Evolutionary conservation across 2,113 vertebrate species (phyloP).

Genomic region (Silurus asotus): DNA sequence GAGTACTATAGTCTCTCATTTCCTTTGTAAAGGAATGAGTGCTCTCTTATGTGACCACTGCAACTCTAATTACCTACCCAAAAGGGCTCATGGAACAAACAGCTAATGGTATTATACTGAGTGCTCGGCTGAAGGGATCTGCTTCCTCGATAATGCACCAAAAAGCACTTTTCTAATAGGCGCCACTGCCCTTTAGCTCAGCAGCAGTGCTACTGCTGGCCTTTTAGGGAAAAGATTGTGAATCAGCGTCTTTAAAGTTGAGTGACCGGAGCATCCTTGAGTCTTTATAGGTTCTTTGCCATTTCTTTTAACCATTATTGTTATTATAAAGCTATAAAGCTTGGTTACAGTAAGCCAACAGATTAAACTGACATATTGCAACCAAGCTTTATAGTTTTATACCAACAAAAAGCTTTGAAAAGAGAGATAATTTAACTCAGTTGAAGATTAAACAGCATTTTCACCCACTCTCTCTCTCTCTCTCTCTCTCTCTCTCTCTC

Average conservation of each 20-base stretch:
- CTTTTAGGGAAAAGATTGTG: constrained; percentile 19
- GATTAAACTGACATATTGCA: not conserved
- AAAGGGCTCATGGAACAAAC: constrained; percentile 33
- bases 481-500: not conserved
- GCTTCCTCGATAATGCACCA: constrained; percentile 41
- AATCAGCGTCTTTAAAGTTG: constrained; percentile 11
- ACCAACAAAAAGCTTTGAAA: not conserved
- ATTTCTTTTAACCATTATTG: not conserved
- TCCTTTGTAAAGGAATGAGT: constrained; percentile 27
- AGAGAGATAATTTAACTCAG: not conserved
- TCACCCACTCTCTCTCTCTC: not conserved
- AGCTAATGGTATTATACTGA: constrained; percentile 41
- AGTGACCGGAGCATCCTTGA: not conserved
- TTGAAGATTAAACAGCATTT: not conserved
- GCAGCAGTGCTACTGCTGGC: constrained; percentile 30
- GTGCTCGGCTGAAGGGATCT: constrained; percentile 24
- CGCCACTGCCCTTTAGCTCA: constrained; percentile 19
- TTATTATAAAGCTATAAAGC: not conserved
- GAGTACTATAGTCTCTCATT: not conserved
- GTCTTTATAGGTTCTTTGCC: not conserved
- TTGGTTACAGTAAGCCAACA: not conserved
- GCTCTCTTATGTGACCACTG: constrained; percentile 2
- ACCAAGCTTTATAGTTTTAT: not conserved
- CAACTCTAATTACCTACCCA: constrained; percentile 26
- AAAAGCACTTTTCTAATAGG: constrained; percentile 47